Evolutionary conservation across 2,797 vertebrate species (phyloP), one percentile per base, ranked within the genome.

Genomic region (Percopsis omiscomaycus): DNA sequence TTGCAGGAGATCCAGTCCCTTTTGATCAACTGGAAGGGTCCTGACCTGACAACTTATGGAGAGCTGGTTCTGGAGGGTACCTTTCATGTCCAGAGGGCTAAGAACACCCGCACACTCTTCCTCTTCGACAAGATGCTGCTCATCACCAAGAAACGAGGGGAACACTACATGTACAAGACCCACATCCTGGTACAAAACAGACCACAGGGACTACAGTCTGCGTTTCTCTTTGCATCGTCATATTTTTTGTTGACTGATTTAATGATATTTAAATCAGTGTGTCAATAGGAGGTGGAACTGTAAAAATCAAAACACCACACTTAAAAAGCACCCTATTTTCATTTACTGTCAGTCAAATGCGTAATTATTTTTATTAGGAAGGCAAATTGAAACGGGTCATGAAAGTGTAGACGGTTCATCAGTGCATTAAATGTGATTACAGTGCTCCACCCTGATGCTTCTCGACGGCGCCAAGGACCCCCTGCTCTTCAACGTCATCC

Each of bases 31-130:
- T 99, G 97, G 97, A 98, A 98, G 78, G 98, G 97, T 13, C 88
- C 94, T 0, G 97, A 98, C 79, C 92, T 99, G 84, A 96, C 96
- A 30, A 96, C 92, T 3, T 98, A 92, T 0, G 96, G 97, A 15
- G 98, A 99, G 72, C 93, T 98, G 49, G 97, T 98, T 66, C 91
- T 99, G 66, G 98, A 99, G 86, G 96, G 95, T 57, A 97, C 94
- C 0, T 99, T 98, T 81, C 95, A 95, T 0, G 90, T 95, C 5
- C 94, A 98, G 66, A 93, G 95, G 0, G 95, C 94, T 0, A 96
- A 95, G 81, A 97, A 95, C 0, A 96, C 96, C 61, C 94, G 96
- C 6, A 94, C 95, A 0, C 94, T 99, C 69, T 98, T 98, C 85
- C 94, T 99, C 74, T 98, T 98, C 0, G 94, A 99, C 79, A 96